Conservation (phyloP, 2,113 vertebrate genomes). For the Thymallus thymallus region DNA sequence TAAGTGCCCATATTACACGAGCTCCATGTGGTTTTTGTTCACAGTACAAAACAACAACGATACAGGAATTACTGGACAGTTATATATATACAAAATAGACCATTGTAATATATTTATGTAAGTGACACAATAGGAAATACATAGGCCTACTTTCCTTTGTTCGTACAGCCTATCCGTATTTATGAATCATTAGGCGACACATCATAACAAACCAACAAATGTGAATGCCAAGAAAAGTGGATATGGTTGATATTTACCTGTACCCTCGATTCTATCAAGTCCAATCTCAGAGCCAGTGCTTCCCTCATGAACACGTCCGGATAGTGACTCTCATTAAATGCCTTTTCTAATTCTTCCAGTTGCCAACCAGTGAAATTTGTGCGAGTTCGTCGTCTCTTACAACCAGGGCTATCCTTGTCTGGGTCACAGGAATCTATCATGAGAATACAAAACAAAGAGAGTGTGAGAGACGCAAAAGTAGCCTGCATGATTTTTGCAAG, state of each 20-base stretch:
- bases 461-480: conserved; percentile 39
- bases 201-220: neutral
- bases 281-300: conserved; percentile 92
- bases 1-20: no score
- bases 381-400: conserved; percentile 96
- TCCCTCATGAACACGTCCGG: conserved; percentile 99
- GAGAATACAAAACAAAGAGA: conserved; percentile 41
- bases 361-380: conserved; percentile 99
- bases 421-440: conserved; percentile 91
- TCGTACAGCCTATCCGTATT: neutral
- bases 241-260: conserved; percentile 84
- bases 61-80: neutral
- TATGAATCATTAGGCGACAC: neutral
- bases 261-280: conserved; percentile 96
- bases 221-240: neutral
- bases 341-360: conserved; percentile 98
- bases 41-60: neutral
- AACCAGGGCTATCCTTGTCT: conserved; percentile 98
- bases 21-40: neutral
- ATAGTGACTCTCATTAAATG: conserved; percentile 98
- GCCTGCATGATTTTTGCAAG: conserved; percentile 10
- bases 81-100: neutral
- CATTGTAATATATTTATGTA: neutral
- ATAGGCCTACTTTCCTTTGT: neutral
- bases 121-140: neutral